Evolutionary conservation across 1,140 invertebrate genomes (phyloP).

Genomic region (Drosophila bocqueti): DNA sequence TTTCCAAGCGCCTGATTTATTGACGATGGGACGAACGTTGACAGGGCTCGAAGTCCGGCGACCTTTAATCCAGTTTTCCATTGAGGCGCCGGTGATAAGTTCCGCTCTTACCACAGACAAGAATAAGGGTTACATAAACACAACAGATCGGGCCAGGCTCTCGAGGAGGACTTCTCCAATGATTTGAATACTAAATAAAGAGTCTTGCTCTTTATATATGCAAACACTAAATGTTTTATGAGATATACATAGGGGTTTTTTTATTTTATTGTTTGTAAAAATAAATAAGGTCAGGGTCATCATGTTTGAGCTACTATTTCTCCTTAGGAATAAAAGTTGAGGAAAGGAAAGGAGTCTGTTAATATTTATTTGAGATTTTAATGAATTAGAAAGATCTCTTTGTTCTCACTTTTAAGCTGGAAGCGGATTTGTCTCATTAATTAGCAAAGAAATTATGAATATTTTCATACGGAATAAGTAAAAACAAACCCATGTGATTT

Average conservation of each 20-base stretch:
- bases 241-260: slow-evolving; percentile 23
- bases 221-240: slow-evolving; percentile 44
- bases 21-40: slow-evolving; percentile 52
- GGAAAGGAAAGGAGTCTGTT: not conserved
- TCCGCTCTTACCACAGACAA: slow-evolving; percentile 44
- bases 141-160: slow-evolving; percentile 19
- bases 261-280: slow-evolving; percentile 23
- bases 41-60: slow-evolving; percentile 51
- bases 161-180: not conserved
- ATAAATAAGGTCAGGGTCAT: slow-evolving; percentile 42
- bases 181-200: slow-evolving; percentile 41
- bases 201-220: slow-evolving; percentile 18
- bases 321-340: not conserved
- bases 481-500: too few relatives aligned
- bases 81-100: slow-evolving; percentile 48
- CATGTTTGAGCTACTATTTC: not conserved
- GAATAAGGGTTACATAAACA: slow-evolving; percentile 60
- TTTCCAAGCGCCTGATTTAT: slow-evolving; percentile 54
- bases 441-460: too few relatives aligned
- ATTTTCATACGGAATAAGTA: too few relatives aligned
- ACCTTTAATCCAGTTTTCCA: slow-evolving; percentile 65
- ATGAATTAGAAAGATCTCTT: not conserved
- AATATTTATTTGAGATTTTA: not conserved
- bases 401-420: not conserved
- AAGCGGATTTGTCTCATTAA: not conserved